phyloP scores from a whole-genome alignment of 2,113 vertebrate genomes.

The Micromys minutus region DNA sequence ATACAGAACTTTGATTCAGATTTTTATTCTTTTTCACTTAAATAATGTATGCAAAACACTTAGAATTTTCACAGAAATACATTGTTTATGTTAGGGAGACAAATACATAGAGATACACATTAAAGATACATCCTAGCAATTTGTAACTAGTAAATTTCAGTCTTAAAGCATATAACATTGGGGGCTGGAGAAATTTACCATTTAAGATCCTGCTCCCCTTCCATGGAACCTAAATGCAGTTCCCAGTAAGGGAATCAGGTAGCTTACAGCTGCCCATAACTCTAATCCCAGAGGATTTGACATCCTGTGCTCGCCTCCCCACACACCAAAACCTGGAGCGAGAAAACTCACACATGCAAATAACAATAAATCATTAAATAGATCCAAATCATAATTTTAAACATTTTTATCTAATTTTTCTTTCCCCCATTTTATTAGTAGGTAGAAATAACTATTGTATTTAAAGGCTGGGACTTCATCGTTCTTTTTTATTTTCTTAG shows the following conservation, averaged over 20 bases:
- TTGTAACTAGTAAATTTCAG: not conserved
- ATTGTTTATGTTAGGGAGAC: not conserved
- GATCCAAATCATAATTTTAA: not conserved
- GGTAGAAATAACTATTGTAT: not conserved
- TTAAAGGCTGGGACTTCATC: not conserved
- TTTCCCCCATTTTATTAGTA: conserved; percentile 22
- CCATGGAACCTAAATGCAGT: not conserved
- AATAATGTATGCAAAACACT: not conserved
- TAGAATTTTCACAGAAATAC: not conserved
- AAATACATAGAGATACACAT: not conserved
- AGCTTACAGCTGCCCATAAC: no score
- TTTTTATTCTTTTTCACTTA: not conserved
- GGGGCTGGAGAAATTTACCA: not conserved
- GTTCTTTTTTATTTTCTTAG: not conserved
- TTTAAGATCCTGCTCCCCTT: not conserved
- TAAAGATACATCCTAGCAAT: not conserved
- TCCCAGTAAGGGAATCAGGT: not conserved
- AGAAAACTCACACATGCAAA: not conserved
- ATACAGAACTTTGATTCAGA: not conserved
- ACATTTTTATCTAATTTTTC: not conserved
- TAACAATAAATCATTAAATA: not conserved
- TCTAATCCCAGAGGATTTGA: not conserved
- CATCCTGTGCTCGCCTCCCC: no score
- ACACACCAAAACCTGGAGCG: not conserved
- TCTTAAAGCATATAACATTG: not conserved